These are phyloP conservation scores for Coracopsis vasa DNA, from an alignment of 2,113 vertebrate species.

Conservation along the genomic window DNA sequence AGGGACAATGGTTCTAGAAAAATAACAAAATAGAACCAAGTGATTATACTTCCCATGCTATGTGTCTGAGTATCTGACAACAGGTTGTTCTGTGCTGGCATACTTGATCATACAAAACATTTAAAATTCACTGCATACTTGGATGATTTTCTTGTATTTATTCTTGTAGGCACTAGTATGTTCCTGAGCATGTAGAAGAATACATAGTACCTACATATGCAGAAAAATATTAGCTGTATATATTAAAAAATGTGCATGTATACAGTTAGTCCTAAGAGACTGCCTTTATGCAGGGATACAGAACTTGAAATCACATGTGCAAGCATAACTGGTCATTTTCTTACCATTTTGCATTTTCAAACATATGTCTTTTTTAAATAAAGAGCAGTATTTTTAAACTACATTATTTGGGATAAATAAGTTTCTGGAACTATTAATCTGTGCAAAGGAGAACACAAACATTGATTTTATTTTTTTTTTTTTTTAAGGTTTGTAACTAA, in stretches of 20 bases:
- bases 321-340: not conserved
- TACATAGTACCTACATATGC: not conserved
- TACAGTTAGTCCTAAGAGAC: not conserved
- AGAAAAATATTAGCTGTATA: not conserved
- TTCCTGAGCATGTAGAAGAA: not conserved
- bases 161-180: not conserved
- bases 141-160: not conserved
- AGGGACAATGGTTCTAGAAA: not conserved
- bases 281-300: not conserved
- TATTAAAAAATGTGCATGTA: not conserved
- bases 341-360: not conserved
- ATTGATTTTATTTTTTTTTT: too few species aligned
- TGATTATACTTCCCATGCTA: not conserved
- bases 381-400: not conserved
- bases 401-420: not conserved
- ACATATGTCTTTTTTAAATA: not conserved
- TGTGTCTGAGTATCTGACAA: not conserved
- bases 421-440: not conserved
- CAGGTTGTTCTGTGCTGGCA: not conserved
- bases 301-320: not conserved
- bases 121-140: not conserved
- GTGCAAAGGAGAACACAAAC: not conserved
- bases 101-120: not conserved
- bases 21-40: not conserved
- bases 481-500: not conserved